Percentiles rank a stretch among this genome's conserved stretches.
These are phyloP conservation scores for Drosophila atripex DNA, from an alignment of 2,888 invertebrate genomes.

Conservation along the genomic window DNA sequence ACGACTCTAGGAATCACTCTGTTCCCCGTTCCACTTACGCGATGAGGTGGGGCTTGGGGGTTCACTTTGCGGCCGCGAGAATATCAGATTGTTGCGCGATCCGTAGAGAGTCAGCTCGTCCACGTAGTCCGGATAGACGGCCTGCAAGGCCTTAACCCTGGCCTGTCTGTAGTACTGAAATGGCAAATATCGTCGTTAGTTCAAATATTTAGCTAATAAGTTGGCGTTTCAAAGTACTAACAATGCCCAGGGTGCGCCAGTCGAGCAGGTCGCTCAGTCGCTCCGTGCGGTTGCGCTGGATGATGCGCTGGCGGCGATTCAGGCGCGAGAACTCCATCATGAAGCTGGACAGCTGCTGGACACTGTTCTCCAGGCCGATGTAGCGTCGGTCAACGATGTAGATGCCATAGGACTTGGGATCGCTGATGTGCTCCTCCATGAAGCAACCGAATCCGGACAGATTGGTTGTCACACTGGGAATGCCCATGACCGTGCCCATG, in stretches of 20 bases:
- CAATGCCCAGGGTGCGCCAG: conserved; percentile 98
- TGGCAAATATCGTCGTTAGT: conserved; percentile 1
- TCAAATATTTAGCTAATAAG: neutral
- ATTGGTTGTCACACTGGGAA: conserved; percentile 99
- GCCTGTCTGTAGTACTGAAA: conserved; percentile 96
- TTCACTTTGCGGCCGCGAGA: conserved; percentile 94
- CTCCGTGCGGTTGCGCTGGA: conserved; percentile 98
- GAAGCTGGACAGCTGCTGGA: conserved; percentile 94
- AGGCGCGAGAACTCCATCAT: conserved; percentile 97
- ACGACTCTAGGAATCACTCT: neutral
- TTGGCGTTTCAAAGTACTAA: conserved; percentile 85
- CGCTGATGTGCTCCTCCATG: conserved; percentile 98
- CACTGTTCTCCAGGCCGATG: conserved; percentile 94
- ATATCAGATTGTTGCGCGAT: conserved; percentile 87
- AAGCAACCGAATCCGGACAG: conserved; percentile 99
- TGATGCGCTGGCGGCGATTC: conserved; percentile 97
- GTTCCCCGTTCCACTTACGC: conserved; percentile 84
- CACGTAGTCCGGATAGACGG: conserved; percentile 94
- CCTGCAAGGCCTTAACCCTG: conserved; percentile 93
- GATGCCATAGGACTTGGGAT: conserved; percentile 99
- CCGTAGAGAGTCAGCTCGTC: conserved; percentile 87
- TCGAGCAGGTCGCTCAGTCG: conserved; percentile 97
- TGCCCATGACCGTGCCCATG: conserved; percentile 99
- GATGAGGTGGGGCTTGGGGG: conserved; percentile 95
- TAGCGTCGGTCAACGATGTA: conserved; percentile 98